Base-by-base conservation (phyloP, 2,797 vertebrate genomes). In the Hydrophis major region DNA sequence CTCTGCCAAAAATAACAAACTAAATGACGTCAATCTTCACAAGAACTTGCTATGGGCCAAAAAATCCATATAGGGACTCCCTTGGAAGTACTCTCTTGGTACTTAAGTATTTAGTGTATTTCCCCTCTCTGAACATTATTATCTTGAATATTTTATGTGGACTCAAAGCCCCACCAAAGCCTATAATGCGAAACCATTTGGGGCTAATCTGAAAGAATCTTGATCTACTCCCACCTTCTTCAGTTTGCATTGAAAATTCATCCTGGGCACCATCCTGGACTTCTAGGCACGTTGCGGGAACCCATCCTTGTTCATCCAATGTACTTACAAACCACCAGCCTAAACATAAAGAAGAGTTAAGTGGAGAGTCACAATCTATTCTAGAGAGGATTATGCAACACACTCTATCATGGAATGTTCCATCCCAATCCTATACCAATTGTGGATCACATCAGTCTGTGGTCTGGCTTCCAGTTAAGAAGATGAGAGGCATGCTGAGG, bases 311-410 rank as follows among this genome's bases (percentile, higher is more conserved):
- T 92, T 99, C 99, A 53, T 99, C 99, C 0, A 98, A 97, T 0
- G 99, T 99, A 97, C 99, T 99, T 63, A 99, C 99, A 94, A 99
- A 99, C 99, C 99, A 99, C 99, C 99, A 99, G 6, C 99, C 99
- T 99, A 94, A 92, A 96, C 91, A 95, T 0, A 88, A 96, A 63
- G 53, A 27, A 56, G 18, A 14, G 16, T 93, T 86, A 91, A 27
- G 27, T 47, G 32, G 37, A 57, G 6, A 90, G 16, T 32, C 78
- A 28, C 7, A 92, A 20, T 86, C 7, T 37, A 28, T 55, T 88
- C 37, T 47, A 47, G 59, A 28, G 63, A 59, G 50, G 53, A 37
- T 60, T 20, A 47, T 83, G 74, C 37, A 47, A 12, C 74, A 47
- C 10, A 11, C 1, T 25, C 8, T 20, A 47, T 78, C 18, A 25